phyloP scores from a whole-genome alignment of 2,888 invertebrate genomes.

The Diaperis boleti region DNA sequence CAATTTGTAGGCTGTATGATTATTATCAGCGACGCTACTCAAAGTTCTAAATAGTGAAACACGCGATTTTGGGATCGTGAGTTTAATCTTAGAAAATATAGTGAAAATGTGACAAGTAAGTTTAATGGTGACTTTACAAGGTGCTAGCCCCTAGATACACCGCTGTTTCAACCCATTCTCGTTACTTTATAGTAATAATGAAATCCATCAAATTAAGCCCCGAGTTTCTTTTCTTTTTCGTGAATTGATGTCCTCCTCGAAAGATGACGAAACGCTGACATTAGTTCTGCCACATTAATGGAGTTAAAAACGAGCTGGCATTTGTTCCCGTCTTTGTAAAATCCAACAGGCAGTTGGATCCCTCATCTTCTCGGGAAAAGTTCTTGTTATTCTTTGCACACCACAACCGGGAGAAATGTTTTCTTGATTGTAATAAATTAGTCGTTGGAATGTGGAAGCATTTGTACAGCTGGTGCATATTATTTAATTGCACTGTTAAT shows the following conservation, averaged over 20 bases:
- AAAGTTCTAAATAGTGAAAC: too few relatives aligned
- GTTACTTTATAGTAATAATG: not conserved
- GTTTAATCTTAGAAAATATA: too few relatives aligned
- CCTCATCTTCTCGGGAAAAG: constrained; percentile 19
- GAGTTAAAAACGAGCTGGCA: constrained; percentile 34
- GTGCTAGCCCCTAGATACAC: too few relatives aligned
- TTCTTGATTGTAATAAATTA: constrained; percentile 36
- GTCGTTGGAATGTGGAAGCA: too few relatives aligned
- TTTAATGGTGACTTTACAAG: too few relatives aligned
- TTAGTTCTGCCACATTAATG: constrained; percentile 34
- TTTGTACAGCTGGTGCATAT: too few relatives aligned
- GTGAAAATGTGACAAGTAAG: too few relatives aligned
- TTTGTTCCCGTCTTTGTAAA: constrained; percentile 35
- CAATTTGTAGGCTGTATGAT: too few relatives aligned
- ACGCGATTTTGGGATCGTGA: too few relatives aligned
- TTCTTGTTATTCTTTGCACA: constrained; percentile 12
- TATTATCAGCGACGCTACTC: too few relatives aligned
- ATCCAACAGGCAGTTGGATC: constrained; percentile 40
- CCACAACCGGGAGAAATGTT: constrained; percentile 27
- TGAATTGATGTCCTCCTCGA: not conserved
- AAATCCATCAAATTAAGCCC: constrained; percentile 1
- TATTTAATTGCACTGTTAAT: too few relatives aligned
- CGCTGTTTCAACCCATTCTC: too few relatives aligned
- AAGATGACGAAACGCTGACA: constrained; percentile 29
- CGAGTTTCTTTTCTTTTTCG: not conserved